These are phyloP conservation scores for Tethya wilhelma DNA, from an alignment of 37 sponge, comb jelly and placozoan species.

Conservation along the genomic window DNA sequence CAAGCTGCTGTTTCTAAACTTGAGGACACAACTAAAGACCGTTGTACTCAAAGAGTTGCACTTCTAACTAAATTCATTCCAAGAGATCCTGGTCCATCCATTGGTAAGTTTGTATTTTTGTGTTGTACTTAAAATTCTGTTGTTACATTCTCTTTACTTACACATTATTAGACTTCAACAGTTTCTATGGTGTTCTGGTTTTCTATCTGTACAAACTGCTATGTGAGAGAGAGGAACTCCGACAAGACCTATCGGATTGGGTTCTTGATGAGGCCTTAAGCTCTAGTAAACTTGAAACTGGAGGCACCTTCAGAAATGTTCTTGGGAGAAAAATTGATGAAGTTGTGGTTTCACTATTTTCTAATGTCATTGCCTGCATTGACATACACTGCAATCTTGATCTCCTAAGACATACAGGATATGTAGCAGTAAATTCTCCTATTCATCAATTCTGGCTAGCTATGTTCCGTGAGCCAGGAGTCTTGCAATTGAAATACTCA, in stretches of 20 bases:
- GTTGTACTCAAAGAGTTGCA: slow-evolving; percentile 33
- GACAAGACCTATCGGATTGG: slow-evolving; percentile 38
- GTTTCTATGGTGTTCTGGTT: slow-evolving; percentile 65
- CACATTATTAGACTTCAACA: not conserved
- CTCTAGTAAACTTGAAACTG: slow-evolving; percentile 43
- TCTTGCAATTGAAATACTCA: slow-evolving; percentile 22
- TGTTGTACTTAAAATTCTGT: not conserved
- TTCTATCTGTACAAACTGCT: slow-evolving; percentile 42
- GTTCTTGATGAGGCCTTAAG: slow-evolving; percentile 66
- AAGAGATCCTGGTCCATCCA: not conserved
- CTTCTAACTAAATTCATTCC: slow-evolving; percentile 40
- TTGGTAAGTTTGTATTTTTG: no score
- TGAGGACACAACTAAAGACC: slow-evolving; percentile 26
- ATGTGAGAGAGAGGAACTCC: slow-evolving; percentile 44
- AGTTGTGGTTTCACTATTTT: slow-evolving; percentile 59
- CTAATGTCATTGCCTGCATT: slow-evolving; percentile 59
- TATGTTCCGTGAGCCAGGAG: slow-evolving; percentile 11
- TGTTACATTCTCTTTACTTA: not conserved
- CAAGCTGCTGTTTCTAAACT: slow-evolving; percentile 61
- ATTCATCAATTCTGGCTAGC: slow-evolving; percentile 56
- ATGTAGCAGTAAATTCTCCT: not conserved
- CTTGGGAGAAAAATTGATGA: slow-evolving; percentile 62
- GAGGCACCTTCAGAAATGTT: slow-evolving; percentile 70
- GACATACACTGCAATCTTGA: slow-evolving; percentile 69
- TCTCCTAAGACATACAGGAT: slow-evolving; percentile 25